A percentile compares a stretch with the other conserved stretches of the same genome.
These are phyloP conservation scores for Chromoteleia sp. DNA, from an alignment of 2,888 invertebrate species.

Conservation along the genomic window DNA sequence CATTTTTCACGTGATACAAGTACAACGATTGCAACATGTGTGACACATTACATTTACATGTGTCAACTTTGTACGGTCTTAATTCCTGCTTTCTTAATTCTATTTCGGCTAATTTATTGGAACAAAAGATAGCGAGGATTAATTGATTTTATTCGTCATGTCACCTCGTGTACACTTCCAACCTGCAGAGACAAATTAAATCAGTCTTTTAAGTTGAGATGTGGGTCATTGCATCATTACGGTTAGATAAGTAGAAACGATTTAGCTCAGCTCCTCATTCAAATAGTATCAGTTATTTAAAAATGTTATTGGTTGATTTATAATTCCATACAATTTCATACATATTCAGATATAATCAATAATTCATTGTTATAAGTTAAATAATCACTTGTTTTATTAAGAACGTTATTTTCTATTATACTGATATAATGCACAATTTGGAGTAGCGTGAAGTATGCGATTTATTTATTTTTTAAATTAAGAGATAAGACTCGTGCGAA, in stretches of 20 bases:
- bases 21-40: conserved; percentile 67
- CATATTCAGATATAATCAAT: no score
- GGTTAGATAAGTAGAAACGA: conserved; percentile 14
- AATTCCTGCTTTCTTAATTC: conserved; percentile 60
- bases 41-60: conserved; percentile 66
- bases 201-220: background rate
- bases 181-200: conserved; percentile 6
- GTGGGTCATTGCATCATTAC: conserved; percentile 28
- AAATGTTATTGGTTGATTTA: no score
- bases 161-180: background rate
- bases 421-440: no score
- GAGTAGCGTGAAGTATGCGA: background rate
- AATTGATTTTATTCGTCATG: conserved; percentile 52
- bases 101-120: conserved; percentile 56
- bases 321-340: no score
- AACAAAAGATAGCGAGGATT: conserved; percentile 34
- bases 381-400: no score
- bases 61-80: conserved; percentile 57
- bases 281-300: no score
- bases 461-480: conserved; percentile 6
- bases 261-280: no score
- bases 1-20: conserved; percentile 73
- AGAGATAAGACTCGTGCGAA: conserved; percentile 18
- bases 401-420: no score
- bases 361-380: no score